Evolutionary conservation across 1,140 invertebrate genomes (phyloP).

Genomic region (Bombus impatiens): DNA sequence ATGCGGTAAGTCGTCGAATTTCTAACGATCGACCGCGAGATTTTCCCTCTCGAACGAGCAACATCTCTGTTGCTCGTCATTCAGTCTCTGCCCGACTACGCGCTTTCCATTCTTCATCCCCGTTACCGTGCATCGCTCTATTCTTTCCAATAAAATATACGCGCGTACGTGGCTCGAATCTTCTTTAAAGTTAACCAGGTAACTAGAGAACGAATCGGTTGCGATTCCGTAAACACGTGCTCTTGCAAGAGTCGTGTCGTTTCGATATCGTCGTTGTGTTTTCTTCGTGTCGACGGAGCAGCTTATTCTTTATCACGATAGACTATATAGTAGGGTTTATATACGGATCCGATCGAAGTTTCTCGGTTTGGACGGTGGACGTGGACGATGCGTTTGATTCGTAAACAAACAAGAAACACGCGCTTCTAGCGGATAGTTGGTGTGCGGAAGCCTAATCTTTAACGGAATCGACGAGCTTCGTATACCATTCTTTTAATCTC

Average conservation of each 20-base stretch:
- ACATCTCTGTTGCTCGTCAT: too few relatives aligned
- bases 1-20: slow-evolving; percentile 60
- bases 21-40: not conserved
- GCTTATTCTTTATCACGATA: not conserved
- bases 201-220: not conserved
- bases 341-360: not conserved
- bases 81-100: too few relatives aligned
- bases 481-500: not conserved
- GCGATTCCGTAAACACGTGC: not conserved
- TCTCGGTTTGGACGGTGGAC: not conserved
- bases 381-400: not conserved
- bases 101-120: too few relatives aligned
- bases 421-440: not conserved
- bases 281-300: not conserved
- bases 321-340: too few relatives aligned
- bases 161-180: too few relatives aligned
- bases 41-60: not conserved
- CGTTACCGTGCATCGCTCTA: too few relatives aligned
- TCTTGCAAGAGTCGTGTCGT: not conserved
- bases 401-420: not conserved
- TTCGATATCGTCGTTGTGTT: not conserved
- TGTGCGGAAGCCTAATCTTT: not conserved
- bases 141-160: too few relatives aligned
- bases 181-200: too few relatives aligned
- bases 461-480: not conserved